Conservation (phyloP, 2,888 invertebrate genomes). For the Sesia bembeciformis region DNA sequence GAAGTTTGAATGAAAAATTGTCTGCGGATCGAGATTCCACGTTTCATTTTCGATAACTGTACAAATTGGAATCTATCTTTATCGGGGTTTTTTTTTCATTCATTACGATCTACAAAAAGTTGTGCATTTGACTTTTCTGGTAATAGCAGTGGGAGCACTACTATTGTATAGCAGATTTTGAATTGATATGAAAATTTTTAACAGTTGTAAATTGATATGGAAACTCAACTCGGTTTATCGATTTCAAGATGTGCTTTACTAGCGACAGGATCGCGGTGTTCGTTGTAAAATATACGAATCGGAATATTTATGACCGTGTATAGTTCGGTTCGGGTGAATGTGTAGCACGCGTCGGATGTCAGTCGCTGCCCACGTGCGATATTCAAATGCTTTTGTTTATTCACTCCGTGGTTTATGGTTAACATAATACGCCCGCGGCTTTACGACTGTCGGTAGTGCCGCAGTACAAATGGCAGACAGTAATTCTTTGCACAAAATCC, state of each 20-base stretch:
- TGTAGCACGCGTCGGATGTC: slow-evolving; percentile 45
- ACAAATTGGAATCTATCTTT: neutral
- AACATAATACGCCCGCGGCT: slow-evolving; percentile 25
- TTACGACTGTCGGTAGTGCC: slow-evolving; percentile 4
- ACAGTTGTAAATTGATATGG: too few relatives aligned
- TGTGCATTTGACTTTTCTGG: neutral
- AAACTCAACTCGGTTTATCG: slow-evolving; percentile 13
- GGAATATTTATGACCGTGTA: slow-evolving; percentile 43
- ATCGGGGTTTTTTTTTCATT: neutral
- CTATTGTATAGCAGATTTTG: too few relatives aligned
- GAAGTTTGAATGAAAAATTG: slow-evolving; percentile 59
- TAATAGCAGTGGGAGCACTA: neutral
- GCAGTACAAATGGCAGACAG: neutral
- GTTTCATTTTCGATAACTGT: neutral
- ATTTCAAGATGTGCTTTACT: slow-evolving; percentile 20
- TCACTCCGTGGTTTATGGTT: slow-evolving; percentile 42
- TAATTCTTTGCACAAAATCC: neutral
- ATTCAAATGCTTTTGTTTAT: slow-evolving; percentile 60
- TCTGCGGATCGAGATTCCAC: slow-evolving; percentile 28
- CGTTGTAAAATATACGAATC: slow-evolving; percentile 26
- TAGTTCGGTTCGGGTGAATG: slow-evolving; percentile 32
- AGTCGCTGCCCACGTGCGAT: slow-evolving; percentile 51
- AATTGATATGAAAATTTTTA: too few relatives aligned
- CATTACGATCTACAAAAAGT: neutral
- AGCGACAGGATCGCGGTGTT: slow-evolving; percentile 20